Evolutionary conservation across 2,797 vertebrate genomes (phyloP), one percentile per base, ranked within the genome.

Genomic region (Macrochelys suwanniensis): DNA sequence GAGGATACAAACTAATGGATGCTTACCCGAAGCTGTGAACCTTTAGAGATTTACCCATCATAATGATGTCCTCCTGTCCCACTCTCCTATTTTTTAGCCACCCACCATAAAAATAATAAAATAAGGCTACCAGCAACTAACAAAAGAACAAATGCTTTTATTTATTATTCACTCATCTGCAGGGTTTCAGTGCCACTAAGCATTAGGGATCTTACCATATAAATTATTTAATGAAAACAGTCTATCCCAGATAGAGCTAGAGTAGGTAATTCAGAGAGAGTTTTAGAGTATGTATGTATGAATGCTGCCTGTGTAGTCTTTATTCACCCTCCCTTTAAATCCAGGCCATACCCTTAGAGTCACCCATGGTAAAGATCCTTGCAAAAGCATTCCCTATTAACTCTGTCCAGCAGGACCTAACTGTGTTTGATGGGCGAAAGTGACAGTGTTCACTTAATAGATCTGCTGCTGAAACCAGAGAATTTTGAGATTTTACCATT

Each of bases 81-180:
- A 0, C 77, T 95, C 96, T 94, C 85, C 31, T 95, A 87, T 37
- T 78, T 95, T 94, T 89, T 91, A 93, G 50, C 49, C 3, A 2
- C 93, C 82, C 89, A 93, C 54, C 51, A 80, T 15, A 68, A 95
- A 94, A 97, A 96, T 93, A 95, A 93, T 93, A 97, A 95, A 96
- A 95, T 47, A 82, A 80, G 95, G 9, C 23, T 78, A 92, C 82
- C 45, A 95, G 82, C 37, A 96, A 91, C 90, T 82, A 87, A 82
- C 23, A 94, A 92, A 95, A 96, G 89, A 96, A 95, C 95, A 95
- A 97, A 95, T 88, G 89, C 83, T 93, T 96, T 96, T 96, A 96
- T 96, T 97, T 97, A 96, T 96, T 95, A 93, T 95, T 95, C 95
- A 96, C 91, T 90, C 92, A 80, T 78, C 93, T 82, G 15, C 89